Evolutionary conservation across 2,888 invertebrate genomes (phyloP).

Genomic region (Acleris laterana): DNA sequence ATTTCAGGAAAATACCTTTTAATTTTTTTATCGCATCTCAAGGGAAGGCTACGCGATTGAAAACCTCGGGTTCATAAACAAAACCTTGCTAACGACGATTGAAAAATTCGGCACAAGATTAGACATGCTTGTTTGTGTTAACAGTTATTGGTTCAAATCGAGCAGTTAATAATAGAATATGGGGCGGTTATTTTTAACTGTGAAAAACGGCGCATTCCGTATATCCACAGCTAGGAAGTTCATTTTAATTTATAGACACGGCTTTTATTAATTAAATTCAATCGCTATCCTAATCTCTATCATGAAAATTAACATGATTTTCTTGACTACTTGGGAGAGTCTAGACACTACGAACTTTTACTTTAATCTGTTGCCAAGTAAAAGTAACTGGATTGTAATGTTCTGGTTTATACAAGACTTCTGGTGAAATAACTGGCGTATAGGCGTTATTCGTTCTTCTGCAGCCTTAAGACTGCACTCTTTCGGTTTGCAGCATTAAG

Average conservation of each 20-base stretch:
- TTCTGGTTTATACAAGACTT: no score
- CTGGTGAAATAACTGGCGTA: no score
- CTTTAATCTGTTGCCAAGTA: no score
- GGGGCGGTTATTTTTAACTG: slow-evolving; percentile 14
- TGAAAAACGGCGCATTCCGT: no score
- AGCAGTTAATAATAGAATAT: slow-evolving; percentile 24
- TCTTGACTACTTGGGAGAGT: no score
- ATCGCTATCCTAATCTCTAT: background rate
- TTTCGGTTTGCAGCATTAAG: no score
- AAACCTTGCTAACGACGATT: slow-evolving; percentile 48
- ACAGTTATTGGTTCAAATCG: slow-evolving; percentile 13
- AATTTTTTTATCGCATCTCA: slow-evolving; percentile 51
- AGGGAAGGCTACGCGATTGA: slow-evolving; percentile 62
- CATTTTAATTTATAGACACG: no score
- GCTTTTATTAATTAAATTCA: background rate
- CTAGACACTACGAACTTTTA: no score
- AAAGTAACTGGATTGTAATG: no score
- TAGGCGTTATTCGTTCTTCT: no score
- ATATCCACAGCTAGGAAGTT: no score
- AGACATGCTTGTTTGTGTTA: slow-evolving; percentile 25
- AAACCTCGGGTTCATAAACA: slow-evolving; percentile 45
- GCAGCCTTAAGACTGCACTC: no score
- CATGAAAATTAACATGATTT: background rate
- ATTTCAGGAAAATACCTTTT: slow-evolving; percentile 19
- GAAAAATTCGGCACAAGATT: slow-evolving; percentile 42